phyloP scores from a whole-genome alignment of 92 coral and sea anemone species.

The Siderastrea siderea region DNA sequence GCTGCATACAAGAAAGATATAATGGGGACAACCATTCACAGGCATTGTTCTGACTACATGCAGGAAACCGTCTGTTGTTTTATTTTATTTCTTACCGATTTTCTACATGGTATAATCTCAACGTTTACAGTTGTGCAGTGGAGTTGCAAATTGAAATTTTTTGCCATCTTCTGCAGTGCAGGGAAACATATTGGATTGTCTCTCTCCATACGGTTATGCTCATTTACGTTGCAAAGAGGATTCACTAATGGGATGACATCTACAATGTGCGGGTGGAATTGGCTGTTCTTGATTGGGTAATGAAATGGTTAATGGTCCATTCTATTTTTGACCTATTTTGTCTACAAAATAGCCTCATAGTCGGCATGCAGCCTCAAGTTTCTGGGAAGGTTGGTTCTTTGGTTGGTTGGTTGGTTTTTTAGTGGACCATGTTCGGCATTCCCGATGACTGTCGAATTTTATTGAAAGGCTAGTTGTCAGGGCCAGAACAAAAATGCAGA shows the following conservation, averaged over 20 bases:
- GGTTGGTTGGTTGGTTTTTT: no score
- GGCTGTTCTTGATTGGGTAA: conserved; percentile 11
- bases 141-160: not conserved
- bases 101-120: not conserved
- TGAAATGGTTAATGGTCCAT: not conserved
- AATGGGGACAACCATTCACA: conserved; percentile 19
- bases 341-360: no score
- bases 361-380: no score
- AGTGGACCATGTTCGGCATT: no score
- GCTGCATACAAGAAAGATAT: conserved; percentile 34
- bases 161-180: not conserved
- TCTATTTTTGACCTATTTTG: no score
- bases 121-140: not conserved
- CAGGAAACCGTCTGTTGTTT: not conserved
- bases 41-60: conserved; percentile 28
- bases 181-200: conserved; percentile 28
- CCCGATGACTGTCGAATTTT: no score
- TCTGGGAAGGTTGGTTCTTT: no score
- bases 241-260: conserved; percentile 31
- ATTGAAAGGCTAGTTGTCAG: no score
- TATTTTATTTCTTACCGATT: not conserved
- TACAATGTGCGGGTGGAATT: not conserved
- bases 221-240: conserved; percentile 1
- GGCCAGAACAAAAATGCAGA: no score
- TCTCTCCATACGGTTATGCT: conserved; percentile 11